Conservation (phyloP, 2,797 vertebrate species). For the Uromys caudimaculatus region DNA sequence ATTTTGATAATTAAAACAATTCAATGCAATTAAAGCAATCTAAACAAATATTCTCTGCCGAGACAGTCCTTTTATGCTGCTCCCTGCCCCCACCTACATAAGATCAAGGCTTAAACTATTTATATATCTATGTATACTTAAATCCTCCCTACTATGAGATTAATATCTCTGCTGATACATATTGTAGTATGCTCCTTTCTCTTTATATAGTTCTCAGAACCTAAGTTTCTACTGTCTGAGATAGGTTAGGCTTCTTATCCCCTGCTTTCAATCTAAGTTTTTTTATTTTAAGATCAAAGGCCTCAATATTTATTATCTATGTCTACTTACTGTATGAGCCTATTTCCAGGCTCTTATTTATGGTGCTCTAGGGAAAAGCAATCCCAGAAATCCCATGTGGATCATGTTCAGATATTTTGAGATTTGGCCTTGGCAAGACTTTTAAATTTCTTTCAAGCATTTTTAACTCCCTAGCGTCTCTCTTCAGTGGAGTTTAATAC, state of each 20-base stretch:
- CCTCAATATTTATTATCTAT: neutral
- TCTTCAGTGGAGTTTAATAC: neutral
- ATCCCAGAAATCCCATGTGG: neutral
- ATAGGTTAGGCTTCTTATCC: neutral
- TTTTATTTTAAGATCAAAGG: neutral
- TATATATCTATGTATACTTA: too few species aligned
- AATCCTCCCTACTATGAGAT: too few species aligned
- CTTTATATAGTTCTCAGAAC: too few species aligned
- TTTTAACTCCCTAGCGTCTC: neutral
- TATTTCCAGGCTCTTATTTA: neutral
- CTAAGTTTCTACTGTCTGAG: too few species aligned
- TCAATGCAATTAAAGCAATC: too few species aligned
- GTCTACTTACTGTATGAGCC: neutral
- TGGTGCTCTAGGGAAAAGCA: rapidly evolving
- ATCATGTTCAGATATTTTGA: neutral
- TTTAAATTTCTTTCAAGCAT: neutral
- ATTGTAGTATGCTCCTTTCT: too few species aligned
- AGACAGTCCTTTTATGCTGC: too few species aligned
- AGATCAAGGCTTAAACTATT: too few species aligned
- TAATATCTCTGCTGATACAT: too few species aligned
- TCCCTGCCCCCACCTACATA: too few species aligned
- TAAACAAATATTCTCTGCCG: too few species aligned
- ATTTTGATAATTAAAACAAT: too few species aligned
- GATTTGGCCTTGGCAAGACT: neutral
- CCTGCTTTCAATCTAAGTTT: neutral